These are phyloP conservation scores for Penelope pileata DNA, from an alignment of 2,113 vertebrate genomes.

Conservation along the genomic window DNA sequence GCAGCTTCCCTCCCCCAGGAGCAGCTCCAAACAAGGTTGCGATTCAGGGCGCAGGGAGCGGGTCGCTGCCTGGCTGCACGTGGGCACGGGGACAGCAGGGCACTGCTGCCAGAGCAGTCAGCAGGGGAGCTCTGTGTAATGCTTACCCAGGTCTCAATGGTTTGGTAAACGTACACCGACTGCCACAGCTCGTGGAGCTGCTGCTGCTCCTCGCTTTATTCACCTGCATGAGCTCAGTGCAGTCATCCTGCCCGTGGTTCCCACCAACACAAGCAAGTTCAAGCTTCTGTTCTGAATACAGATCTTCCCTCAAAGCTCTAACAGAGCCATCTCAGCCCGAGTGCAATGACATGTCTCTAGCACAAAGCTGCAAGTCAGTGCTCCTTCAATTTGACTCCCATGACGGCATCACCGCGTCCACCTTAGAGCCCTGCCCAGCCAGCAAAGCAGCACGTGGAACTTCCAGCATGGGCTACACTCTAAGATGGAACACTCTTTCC, in stretches of 20 bases:
- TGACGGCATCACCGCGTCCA: not conserved
- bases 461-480: not conserved
- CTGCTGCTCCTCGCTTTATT: not conserved
- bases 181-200: not conserved
- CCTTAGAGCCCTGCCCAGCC: not conserved
- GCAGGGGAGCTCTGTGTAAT: not conserved
- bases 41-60: not conserved
- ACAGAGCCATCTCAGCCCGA: not conserved
- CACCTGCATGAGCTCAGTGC: not conserved
- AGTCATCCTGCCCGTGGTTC: not conserved
- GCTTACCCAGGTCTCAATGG: not conserved
- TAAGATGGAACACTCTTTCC: not conserved
- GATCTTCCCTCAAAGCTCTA: not conserved
- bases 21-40: not conserved
- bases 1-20: not conserved
- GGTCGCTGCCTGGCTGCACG: not conserved
- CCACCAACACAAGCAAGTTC: not conserved
- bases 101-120: not conserved
- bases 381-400: not conserved
- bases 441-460: rapidly evolving
- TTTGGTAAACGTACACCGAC: not conserved
- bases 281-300: not conserved
- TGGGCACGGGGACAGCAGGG: not conserved
- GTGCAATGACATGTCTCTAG: not conserved
- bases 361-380: rapidly evolving